Evolutionary conservation across 2,797 vertebrate genomes (phyloP), one percentile per base, ranked within the genome.

Genomic region (Cryptoblepharus egeriae): DNA sequence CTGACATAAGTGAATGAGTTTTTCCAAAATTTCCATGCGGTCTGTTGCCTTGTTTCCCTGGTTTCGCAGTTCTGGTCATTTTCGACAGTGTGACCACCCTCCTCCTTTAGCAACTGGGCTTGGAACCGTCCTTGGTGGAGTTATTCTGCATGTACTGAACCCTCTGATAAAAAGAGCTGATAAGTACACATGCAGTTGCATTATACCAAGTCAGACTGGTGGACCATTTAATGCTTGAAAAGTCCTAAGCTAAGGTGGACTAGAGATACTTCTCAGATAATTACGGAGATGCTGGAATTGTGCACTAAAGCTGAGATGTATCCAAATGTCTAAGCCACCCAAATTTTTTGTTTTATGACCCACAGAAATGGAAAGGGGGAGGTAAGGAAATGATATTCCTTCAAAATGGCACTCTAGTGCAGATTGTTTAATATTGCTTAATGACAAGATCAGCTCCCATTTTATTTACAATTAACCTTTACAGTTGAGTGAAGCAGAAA

Each of bases 401-500:
- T 26, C 49, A 70, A 77, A 82, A 82, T 49, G 55, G 28, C 58
- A 39, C 32, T 63, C 26, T 24, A 52, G 22, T 20, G 10, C 60
- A 9, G 57, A 76, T 82, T 60, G 52, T 60, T 72, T 52, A 67
- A 67, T 55, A 78, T 11, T 37, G 24, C n/a, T 67, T 57, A 24
- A 57, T 3, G 12, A 16, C 30, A 64, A 64, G 35, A n/a, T 30
- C 28, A 22, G 18, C 10, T 68, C 4, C 11, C 3, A 13, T 3
- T 75, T 70, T 42, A 39, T 87, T 89, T 75, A 5, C 26, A 58
- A 9, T 71, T 85, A 81, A 3, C 77, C 60, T 91, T 71, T 61
- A 74, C 37, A 76, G n/a, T 7, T 6, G 30, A 74, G 45, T 20
- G 57, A 57, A 75, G 88, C 0, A 70, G 58, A 78, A 85, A 49